Evolutionary conservation across 2,113 vertebrate species (phyloP).

Genomic region (Chascanopsetta lugubris): DNA sequence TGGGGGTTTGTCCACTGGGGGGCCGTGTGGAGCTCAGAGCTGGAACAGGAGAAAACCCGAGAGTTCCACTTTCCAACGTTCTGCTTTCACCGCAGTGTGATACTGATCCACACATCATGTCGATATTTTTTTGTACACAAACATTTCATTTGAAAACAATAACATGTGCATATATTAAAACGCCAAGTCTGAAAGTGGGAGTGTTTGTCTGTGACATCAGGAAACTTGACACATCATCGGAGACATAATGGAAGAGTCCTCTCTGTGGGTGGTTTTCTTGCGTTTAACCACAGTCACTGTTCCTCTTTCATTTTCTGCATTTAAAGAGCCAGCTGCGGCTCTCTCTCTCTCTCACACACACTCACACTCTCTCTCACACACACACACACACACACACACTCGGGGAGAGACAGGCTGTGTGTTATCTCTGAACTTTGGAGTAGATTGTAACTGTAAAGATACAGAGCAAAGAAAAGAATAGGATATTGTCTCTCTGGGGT

Average conservation of each 20-base stretch:
- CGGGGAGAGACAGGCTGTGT: background rate
- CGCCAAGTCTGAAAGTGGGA: background rate
- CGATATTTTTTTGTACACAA: background rate
- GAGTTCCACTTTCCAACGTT: background rate
- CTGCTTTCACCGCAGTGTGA: background rate
- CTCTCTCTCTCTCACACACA: background rate
- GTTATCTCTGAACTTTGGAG: slow-evolving; percentile 44
- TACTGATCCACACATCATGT: background rate
- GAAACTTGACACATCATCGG: slow-evolving; percentile 8
- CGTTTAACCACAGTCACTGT: background rate
- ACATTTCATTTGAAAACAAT: background rate
- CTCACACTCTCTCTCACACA: background rate
- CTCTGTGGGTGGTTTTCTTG: slow-evolving; percentile 11
- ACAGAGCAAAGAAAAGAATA: background rate
- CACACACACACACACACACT: background rate
- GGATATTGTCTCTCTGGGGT: background rate
- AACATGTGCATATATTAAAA: slow-evolving; percentile 5
- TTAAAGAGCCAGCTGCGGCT: slow-evolving; percentile 20
- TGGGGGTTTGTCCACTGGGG: slow-evolving; percentile 2
- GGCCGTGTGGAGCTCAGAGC: background rate
- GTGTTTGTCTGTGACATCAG: slow-evolving; percentile 15
- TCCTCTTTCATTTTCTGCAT: slow-evolving; percentile 59
- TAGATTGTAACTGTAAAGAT: background rate
- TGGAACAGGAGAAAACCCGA: slow-evolving; percentile 19
- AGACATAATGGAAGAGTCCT: background rate